Percentiles rank a stretch among this genome's conserved stretches.
These are phyloP conservation scores for Bradypodion ventrale DNA, from an alignment of 2,797 vertebrate species.

Conservation along the genomic window DNA sequence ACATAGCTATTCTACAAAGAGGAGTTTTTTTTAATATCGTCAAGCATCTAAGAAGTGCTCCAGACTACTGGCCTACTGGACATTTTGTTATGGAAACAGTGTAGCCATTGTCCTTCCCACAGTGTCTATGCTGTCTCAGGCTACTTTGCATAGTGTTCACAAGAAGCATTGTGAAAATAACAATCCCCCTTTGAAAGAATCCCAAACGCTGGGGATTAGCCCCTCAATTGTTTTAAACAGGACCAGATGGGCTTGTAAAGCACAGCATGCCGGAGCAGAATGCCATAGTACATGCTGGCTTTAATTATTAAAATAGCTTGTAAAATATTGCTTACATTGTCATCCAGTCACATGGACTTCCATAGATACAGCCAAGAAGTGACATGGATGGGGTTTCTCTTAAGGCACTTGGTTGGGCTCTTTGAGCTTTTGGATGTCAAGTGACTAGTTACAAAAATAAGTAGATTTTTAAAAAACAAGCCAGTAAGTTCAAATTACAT, in stretches of 20 bases:
- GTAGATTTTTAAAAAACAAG: background rate
- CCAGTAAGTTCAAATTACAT: background rate
- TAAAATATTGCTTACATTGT: slow-evolving; percentile 34
- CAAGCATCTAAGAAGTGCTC: background rate
- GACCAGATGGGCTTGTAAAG: background rate
- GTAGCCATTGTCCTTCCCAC: slow-evolving; percentile 12
- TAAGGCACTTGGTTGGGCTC: background rate
- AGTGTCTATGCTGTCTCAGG: slow-evolving; percentile 1
- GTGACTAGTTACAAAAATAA: background rate
- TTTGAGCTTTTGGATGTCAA: background rate
- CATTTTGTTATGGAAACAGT: slow-evolving; percentile 12
- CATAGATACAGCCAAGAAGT: background rate
- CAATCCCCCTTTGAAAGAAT: slow-evolving; percentile 32
- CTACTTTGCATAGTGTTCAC: slow-evolving; percentile 11
- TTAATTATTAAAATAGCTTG: slow-evolving; percentile 34
- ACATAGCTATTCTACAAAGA: background rate
- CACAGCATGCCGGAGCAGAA: background rate
- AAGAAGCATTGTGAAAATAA: slow-evolving; percentile 44
- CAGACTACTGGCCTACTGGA: background rate
- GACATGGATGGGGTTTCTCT: background rate
- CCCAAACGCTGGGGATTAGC: background rate
- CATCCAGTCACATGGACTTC: background rate
- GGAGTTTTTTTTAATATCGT: background rate
- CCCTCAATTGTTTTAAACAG: slow-evolving; percentile 22
- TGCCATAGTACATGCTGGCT: slow-evolving; percentile 15